A percentile compares a stretch with the other conserved stretches of the same genome.
Conservation (phyloP, 2,888 invertebrate genomes). For the Leptinotarsa tumamoca region DNA sequence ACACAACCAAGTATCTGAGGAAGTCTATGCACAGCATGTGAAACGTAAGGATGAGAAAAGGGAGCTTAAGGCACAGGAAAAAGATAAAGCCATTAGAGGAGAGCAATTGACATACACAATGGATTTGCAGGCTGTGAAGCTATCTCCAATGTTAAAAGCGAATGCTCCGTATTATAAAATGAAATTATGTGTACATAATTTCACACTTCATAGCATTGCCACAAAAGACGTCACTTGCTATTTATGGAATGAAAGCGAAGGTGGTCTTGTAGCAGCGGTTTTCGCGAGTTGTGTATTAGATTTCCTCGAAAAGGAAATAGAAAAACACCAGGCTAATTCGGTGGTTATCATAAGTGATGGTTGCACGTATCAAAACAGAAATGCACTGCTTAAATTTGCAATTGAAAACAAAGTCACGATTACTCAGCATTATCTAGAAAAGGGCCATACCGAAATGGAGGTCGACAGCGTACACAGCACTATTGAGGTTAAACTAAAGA, state of each 20-base stretch:
- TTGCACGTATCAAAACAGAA: background rate
- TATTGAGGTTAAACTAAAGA: background rate
- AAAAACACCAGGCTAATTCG: background rate
- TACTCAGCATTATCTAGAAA: background rate
- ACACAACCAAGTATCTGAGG: background rate
- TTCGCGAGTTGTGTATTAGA: background rate
- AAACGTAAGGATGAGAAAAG: background rate
- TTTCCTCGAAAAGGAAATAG: background rate
- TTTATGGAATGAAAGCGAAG: background rate
- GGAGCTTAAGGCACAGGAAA: background rate
- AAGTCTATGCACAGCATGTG: background rate
- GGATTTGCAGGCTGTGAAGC: constrained; percentile 20
- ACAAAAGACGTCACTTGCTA: background rate
- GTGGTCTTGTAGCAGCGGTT: background rate
- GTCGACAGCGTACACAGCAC: background rate
- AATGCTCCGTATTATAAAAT: constrained; percentile 13
- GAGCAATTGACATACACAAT: constrained; percentile 11
- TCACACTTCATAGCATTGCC: background rate
- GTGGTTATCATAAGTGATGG: background rate
- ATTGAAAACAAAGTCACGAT: background rate
- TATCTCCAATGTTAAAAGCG: constrained; percentile 15
- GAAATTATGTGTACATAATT: constrained; percentile 38
- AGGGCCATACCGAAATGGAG: background rate
- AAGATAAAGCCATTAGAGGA: background rate
- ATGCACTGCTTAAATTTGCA: background rate